Evolutionary conservation across 2,888 invertebrate species (phyloP).

Genomic region (Apamea anceps): DNA sequence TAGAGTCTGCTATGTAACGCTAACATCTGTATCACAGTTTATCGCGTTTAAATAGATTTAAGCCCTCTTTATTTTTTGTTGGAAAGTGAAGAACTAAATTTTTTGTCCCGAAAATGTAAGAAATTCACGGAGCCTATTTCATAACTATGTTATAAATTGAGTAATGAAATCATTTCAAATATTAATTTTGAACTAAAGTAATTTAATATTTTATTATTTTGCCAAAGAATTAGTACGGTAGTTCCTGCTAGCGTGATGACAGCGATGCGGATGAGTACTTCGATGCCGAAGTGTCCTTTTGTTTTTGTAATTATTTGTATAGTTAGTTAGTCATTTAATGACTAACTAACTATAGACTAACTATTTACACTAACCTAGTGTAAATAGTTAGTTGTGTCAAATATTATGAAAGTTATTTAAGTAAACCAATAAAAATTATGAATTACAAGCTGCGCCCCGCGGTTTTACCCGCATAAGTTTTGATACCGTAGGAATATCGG

Average conservation of each 20-base stretch:
- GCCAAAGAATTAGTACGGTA: too few species aligned
- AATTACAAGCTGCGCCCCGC: too few species aligned
- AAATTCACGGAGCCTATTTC: background rate
- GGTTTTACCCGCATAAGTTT: too few species aligned
- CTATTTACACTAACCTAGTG: too few species aligned
- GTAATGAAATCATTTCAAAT: background rate
- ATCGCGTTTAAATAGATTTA: constrained; percentile 58
- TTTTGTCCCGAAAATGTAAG: background rate
- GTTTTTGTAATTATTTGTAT: background rate
- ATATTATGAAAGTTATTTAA: background rate
- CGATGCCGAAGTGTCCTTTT: background rate
- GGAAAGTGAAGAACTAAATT: background rate
- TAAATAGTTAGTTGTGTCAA: background rate
- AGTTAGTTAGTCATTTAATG: background rate
- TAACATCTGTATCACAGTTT: constrained; percentile 63
- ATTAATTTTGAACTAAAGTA: background rate
- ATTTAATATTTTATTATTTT: background rate
- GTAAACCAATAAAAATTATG: background rate
- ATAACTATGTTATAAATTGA: background rate
- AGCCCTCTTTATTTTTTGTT: background rate
- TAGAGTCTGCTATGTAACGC: constrained; percentile 61
- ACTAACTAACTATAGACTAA: too few species aligned
- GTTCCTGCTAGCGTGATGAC: background rate
- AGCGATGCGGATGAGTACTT: background rate
- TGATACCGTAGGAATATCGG: too few species aligned